Base-by-base conservation (phyloP, 2,113 vertebrate genomes). In the Tichodroma muraria region DNA sequence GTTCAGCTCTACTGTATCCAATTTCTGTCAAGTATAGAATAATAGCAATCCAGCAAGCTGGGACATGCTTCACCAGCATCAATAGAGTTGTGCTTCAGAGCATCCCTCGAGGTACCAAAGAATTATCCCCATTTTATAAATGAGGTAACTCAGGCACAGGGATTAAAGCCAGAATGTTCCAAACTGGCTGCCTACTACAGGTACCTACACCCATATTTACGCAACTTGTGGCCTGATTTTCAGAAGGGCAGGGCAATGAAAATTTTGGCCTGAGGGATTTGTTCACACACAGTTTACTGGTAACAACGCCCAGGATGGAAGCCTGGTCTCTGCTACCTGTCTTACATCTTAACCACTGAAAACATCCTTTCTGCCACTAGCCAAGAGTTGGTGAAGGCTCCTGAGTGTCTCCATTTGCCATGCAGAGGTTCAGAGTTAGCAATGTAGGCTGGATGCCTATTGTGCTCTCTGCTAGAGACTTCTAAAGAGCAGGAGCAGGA, bases 91-190 rank as follows among this genome's bases (percentile, higher is more conserved):
- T 78, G 65, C 85, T 95, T 75, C 85, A 90, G 80, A 91, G 94
- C 88, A 90, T 96, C 93, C 95, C 94, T 96, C 92, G 93, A 96
- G 95, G 94, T 91, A 95, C 91, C 90, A 93, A 93, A 93, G 96
- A 95, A 95, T 96, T 96, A 96, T 75, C 44, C 71, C 63, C 35
- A 63, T 70, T 95, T 93, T 90, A 80, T 83, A 88, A 86, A 89
- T 81, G 69, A 96, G 40, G 96, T 94, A 96, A 90, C 76, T 76
- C 72, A 79, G 82, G 64, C 38, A n/a, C 57, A 90, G 61, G 61
- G 73, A 96, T 93, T 93, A 95, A 93, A 95, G 92, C 95, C 93
- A 95, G 81, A 85, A 63, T 77, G 79, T 95, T 95, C 76, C 79
- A 88, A 88, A 79, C 72, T 61, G 89, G 84, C 94, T 92, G 89